Conservation (phyloP, 2,113 vertebrate species). For the Lutjanus erythropterus region DNA sequence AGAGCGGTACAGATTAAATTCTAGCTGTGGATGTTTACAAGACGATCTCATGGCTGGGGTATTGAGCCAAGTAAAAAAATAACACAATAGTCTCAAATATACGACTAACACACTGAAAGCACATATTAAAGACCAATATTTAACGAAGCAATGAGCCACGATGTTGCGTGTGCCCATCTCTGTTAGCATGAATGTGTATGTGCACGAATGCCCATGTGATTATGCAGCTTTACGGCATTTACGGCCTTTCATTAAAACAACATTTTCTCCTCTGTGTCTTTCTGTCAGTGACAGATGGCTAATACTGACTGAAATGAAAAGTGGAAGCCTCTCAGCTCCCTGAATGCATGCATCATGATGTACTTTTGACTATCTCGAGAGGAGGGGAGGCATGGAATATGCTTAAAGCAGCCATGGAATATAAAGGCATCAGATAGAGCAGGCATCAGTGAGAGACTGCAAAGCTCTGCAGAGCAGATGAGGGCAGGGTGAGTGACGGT, state of each 20-base stretch:
- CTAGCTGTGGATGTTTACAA: not conserved
- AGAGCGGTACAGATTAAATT: not conserved
- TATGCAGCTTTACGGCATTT: not conserved
- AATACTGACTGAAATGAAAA: not conserved
- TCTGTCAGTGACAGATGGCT: not conserved
- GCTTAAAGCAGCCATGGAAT: slow-evolving; percentile 30
- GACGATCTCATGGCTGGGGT: not conserved
- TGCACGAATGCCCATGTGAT: not conserved
- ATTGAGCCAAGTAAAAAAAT: slow-evolving; percentile 3
- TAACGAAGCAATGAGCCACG: not conserved
- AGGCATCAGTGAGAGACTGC: slow-evolving; percentile 35
- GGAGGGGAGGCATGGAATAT: not conserved
- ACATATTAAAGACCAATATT: not conserved
- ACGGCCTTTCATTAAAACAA: not conserved
- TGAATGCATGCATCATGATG: slow-evolving; percentile 12
- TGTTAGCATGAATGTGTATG: not conserved
- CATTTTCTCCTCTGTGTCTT: not conserved
- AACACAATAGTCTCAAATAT: not conserved
- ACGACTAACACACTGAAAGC: not conserved
- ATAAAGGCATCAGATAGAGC: slow-evolving; percentile 35
- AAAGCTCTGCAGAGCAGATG: slow-evolving; percentile 42
- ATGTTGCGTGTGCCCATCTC: not conserved
- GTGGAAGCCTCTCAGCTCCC: not conserved
- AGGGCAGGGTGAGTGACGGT: slow-evolving; percentile 52
- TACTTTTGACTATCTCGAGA: slow-evolving; percentile 2